Percentiles rank a stretch among this genome's conserved stretches.
Conservation (phyloP, 2,113 vertebrate species). For the Isurus oxyrinchus region DNA sequence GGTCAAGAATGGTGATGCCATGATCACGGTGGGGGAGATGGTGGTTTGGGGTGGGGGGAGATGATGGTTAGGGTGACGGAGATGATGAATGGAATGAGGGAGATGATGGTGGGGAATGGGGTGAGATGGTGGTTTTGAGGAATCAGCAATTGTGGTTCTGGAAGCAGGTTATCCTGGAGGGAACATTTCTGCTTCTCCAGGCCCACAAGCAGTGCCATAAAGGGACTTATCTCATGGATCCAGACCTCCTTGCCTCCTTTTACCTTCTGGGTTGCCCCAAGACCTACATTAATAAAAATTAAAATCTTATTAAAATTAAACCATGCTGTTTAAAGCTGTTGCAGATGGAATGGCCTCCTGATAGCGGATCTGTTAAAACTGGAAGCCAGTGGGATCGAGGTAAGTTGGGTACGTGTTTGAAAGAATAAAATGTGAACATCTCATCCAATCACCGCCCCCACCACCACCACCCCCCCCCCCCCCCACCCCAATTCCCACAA, state of each 20-base stretch:
- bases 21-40: too few relatives aligned
- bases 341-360: not conserved
- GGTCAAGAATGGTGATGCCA: too few relatives aligned
- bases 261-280: not conserved
- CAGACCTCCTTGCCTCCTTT: not conserved
- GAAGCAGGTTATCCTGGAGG: not conserved
- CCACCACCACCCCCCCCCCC: too few relatives aligned
- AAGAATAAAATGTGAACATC: not conserved
- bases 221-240: not conserved
- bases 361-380: not conserved
- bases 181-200: not conserved
- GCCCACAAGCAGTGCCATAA: not conserved
- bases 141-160: not conserved
- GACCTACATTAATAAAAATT: not conserved
- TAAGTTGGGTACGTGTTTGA: not conserved
- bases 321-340: not conserved
- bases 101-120: not conserved
- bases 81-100: too few relatives aligned
- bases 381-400: not conserved
- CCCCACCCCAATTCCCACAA: not conserved
- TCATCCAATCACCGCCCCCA: not conserved
- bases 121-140: not conserved
- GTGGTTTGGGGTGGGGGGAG: too few relatives aligned
- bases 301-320: not conserved
- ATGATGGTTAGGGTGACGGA: not conserved